Evolutionary conservation across 2,888 invertebrate species (phyloP).

Genomic region (Sminthurides aquaticus): DNA sequence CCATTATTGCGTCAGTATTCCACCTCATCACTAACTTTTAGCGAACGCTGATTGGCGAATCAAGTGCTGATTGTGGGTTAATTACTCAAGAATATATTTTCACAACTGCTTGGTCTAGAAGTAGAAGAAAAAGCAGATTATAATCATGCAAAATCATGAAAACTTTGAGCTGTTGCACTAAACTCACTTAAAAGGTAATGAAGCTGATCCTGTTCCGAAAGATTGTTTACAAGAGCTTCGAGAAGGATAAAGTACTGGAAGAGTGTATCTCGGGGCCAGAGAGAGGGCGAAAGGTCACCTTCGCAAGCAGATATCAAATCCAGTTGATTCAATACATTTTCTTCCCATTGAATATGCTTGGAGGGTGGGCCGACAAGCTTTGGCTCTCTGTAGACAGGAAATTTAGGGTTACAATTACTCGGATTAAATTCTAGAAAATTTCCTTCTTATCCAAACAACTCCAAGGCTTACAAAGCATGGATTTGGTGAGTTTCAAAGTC

Average conservation of each 20-base stretch:
- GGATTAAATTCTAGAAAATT: too few relatives aligned
- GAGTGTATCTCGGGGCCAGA: conserved; percentile 41
- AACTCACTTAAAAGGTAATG: conserved; percentile 30
- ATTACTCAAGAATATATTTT: neutral
- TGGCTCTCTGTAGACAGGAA: neutral
- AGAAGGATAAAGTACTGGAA: conserved; percentile 37
- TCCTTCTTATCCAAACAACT: too few relatives aligned
- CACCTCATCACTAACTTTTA: too few relatives aligned
- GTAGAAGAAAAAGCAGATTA: neutral
- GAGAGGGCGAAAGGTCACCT: conserved; percentile 26
- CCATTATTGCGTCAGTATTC: too few relatives aligned
- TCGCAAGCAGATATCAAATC: conserved; percentile 29
- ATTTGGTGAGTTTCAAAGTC: conserved; percentile 5
- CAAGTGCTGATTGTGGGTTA: too few relatives aligned
- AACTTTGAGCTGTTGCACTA: neutral
- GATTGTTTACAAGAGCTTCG: conserved; percentile 36
- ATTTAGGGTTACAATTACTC: too few relatives aligned
- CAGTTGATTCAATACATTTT: conserved; percentile 33
- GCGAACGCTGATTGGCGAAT: too few relatives aligned
- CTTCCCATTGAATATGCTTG: conserved; percentile 34
- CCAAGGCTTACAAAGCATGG: conserved; percentile 7
- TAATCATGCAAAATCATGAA: neutral
- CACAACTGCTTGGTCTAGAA: conserved; percentile 5
- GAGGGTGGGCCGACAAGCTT: neutral
- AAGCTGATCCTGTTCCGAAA: conserved; percentile 30